These are phyloP conservation scores for Drosophila colorata DNA, from an alignment of 2,888 invertebrate species.

Conservation along the genomic window DNA sequence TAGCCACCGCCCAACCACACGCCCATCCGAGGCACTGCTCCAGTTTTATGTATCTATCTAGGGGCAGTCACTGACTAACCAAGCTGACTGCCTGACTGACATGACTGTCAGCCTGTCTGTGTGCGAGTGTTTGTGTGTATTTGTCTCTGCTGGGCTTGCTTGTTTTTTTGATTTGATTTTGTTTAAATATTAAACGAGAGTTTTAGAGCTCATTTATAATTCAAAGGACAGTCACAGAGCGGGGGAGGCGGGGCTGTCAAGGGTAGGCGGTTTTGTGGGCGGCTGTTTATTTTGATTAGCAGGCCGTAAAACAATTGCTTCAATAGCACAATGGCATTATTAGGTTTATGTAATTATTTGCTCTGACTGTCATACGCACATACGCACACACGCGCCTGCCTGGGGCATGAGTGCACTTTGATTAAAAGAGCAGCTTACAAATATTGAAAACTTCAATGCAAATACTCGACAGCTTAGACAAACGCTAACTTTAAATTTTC, in stretches of 20 bases:
- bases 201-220: slow-evolving; percentile 79
- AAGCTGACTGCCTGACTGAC: slow-evolving; percentile 30
- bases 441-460: slow-evolving; percentile 44
- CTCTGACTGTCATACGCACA: slow-evolving; percentile 53
- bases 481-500: slow-evolving; percentile 42
- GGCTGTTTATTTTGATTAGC: slow-evolving; percentile 73
- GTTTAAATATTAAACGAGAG: slow-evolving; percentile 79
- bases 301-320: slow-evolving; percentile 74
- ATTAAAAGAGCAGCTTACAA: slow-evolving; percentile 64
- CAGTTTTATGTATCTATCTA: slow-evolving; percentile 20
- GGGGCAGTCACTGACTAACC: slow-evolving; percentile 19
- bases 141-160: slow-evolving; percentile 6
- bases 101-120: slow-evolving; percentile 39
- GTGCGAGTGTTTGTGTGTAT: not conserved
- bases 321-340: slow-evolving; percentile 71
- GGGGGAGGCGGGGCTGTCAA: not conserved
- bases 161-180: slow-evolving; percentile 72
- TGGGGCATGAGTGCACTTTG: slow-evolving; percentile 39
- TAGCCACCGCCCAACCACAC: slow-evolving; percentile 10
- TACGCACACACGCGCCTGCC: slow-evolving; percentile 16
- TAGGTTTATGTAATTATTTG: slow-evolving; percentile 74
- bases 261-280: slow-evolving; percentile 3
- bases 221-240: slow-evolving; percentile 42
- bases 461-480: slow-evolving; percentile 6
- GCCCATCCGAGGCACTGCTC: slow-evolving; percentile 10